Evolutionary conservation across 1,140 invertebrate genomes (phyloP), one percentile per base, ranked within the genome.

Genomic region (Agrilus planipennis): DNA sequence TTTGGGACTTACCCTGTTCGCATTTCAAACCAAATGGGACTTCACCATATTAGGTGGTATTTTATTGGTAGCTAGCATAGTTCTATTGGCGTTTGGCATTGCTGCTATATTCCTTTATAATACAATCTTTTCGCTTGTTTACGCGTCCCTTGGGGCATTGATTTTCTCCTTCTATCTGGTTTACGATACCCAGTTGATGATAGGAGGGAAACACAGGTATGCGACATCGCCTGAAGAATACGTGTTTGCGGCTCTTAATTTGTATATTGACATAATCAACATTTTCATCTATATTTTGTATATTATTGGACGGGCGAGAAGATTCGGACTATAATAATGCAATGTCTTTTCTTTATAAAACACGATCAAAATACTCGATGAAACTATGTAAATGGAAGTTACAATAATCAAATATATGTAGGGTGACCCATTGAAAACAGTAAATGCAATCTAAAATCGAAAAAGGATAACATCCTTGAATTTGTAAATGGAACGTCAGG

Each of bases 221-320:
- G 76, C 81, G 0, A 74, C 96, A 16, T 94, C 90, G 1, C 90
- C 92, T 0, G 92, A 96, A 58, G 93, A 98, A 53, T 97, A 98
- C 58, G 85, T 97, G 25, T 89, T 95, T 55, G 92, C 90, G 23
- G 83, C 90, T 2, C 69, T 97, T 1, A 92, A 83, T 57, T 63
- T 96, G 0, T 95, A 95, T 58, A 60, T 93, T 37, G 91, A 95
- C 62, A 77, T 95, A 42, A 65, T 94, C 44, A 89, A 93, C 50
- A 83, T 95, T 31, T 92, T 94, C 70, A 55, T 92, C 19, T 84
- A 85, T 52, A 86, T 94, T 56, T 71, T 94, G 29, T 74, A 75
- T 3, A 80, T 93, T 48, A 76, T 90, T 47, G 83, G 84, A 7
- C 62, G 66, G 12, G 59, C 75, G 27, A 61, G 72, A 36, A n/a